These are phyloP conservation scores for Microtus richardsoni DNA, from an alignment of 2,113 vertebrate species.

Conservation along the genomic window DNA sequence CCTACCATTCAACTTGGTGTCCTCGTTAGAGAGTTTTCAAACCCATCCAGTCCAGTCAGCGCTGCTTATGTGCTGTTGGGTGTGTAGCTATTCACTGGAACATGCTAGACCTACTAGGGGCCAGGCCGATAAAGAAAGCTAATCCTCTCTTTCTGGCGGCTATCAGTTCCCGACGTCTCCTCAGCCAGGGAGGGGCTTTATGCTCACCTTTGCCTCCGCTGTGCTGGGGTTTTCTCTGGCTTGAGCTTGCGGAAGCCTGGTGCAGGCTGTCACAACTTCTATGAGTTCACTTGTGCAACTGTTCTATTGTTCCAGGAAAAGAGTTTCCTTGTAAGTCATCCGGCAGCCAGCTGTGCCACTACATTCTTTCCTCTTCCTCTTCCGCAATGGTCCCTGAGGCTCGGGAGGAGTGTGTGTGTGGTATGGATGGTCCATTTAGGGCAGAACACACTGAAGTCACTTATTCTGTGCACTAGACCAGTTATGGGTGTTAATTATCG, in stretches of 20 bases:
- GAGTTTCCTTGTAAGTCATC: background rate
- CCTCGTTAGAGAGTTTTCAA: background rate
- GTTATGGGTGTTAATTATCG: background rate
- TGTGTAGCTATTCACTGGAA: background rate
- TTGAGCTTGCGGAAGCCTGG: background rate
- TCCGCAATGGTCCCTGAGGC: background rate
- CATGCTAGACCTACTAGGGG: background rate
- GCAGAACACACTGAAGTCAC: background rate
- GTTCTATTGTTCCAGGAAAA: background rate
- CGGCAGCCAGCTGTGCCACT: background rate
- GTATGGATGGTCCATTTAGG: too few species aligned
- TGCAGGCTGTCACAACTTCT: background rate
- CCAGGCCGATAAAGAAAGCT: background rate
- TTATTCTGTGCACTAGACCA: background rate
- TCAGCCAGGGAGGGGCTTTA: background rate
- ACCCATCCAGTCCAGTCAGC: background rate
- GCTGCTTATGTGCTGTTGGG: background rate
- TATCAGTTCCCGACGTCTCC: background rate
- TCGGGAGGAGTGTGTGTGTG: background rate
- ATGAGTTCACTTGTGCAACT: background rate
- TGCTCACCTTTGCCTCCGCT: background rate
- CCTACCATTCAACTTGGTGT: background rate
- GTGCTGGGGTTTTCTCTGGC: background rate
- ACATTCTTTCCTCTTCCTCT: background rate
- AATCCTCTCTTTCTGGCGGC: background rate